Percentiles rank a stretch among this genome's conserved stretches.
phyloP scores from a whole-genome alignment of 2,797 vertebrate genomes.

The Semotilus atromaculatus region DNA sequence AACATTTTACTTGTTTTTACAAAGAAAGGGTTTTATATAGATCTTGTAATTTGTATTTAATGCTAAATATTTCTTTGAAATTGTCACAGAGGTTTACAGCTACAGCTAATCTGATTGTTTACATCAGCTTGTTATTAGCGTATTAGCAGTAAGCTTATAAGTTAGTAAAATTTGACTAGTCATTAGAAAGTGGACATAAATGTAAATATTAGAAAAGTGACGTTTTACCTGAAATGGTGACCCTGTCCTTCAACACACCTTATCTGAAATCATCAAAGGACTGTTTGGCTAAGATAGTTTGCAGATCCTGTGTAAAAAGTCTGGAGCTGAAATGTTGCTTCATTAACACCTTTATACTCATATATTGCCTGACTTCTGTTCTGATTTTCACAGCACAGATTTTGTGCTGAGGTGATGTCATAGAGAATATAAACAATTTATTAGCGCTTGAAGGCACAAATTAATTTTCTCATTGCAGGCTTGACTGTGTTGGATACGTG shows the following conservation, averaged over 20 bases:
- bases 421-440: constrained; percentile 48
- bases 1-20: not conserved
- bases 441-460: constrained; percentile 44
- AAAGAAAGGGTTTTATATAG: too few species aligned
- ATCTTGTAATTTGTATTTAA: not conserved
- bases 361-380: not conserved
- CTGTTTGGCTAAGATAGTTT: not conserved
- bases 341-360: not conserved
- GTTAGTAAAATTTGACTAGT: not conserved
- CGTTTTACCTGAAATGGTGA: not conserved
- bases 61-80: not conserved
- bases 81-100: too few species aligned
- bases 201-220: not conserved
- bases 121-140: not conserved
- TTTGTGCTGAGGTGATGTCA: constrained; percentile 21
- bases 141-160: constrained; percentile 9
- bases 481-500: constrained; percentile 36
- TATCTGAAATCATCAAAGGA: not conserved
- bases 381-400: constrained; percentile 29
- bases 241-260: not conserved
- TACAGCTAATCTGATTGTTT: not conserved
- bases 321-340: not conserved
- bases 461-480: constrained; percentile 42
- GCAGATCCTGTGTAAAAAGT: not conserved
- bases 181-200: not conserved